Evolutionary conservation across 2,888 invertebrate genomes (phyloP).

Genomic region (Azorinus chamasolen): DNA sequence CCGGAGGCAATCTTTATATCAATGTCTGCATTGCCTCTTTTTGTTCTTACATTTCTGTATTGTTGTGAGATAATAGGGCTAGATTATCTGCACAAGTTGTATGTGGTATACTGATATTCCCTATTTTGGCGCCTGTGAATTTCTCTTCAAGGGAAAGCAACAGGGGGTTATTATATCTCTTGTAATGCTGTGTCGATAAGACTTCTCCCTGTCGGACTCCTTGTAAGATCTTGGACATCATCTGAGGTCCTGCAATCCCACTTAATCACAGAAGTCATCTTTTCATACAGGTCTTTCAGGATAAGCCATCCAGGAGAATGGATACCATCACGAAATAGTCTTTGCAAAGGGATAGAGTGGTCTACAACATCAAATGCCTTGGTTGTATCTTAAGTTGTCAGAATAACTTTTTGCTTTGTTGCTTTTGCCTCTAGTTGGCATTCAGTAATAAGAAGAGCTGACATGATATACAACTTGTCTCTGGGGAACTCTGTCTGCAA

Average conservation of each 20-base stretch:
- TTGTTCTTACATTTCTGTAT: background rate
- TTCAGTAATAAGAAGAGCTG: conserved; percentile 14
- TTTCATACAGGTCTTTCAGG: background rate
- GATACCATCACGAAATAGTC: conserved; percentile 8
- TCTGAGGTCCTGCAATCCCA: conserved; percentile 11
- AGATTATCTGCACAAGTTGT: conserved; percentile 10
- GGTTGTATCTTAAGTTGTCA: conserved; percentile 7
- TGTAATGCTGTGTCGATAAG: conserved; percentile 10
- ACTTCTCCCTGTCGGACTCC: conserved; percentile 13
- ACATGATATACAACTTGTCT: conserved; percentile 9
- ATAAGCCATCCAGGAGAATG: background rate
- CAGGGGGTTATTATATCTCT: conserved; percentile 8
- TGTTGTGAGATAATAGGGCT: conserved; percentile 3
- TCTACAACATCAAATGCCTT: conserved; percentile 22
- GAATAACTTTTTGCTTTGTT: background rate
- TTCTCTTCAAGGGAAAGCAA: conserved; percentile 12
- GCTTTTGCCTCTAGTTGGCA: conserved; percentile 12
- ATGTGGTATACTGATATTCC: conserved; percentile 7
- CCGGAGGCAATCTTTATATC: no score
- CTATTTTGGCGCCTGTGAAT: conserved; percentile 12
- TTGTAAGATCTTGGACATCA: conserved; percentile 3
- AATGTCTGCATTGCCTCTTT: no score
- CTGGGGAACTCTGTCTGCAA: conserved; percentile 12
- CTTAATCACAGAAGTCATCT: conserved; percentile 6
- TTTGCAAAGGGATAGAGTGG: conserved; percentile 4